Percentiles rank a stretch among this genome's conserved stretches.
These are phyloP conservation scores for Philonicus albiceps DNA, from an alignment of 2,888 invertebrate genomes.

Conservation along the genomic window DNA sequence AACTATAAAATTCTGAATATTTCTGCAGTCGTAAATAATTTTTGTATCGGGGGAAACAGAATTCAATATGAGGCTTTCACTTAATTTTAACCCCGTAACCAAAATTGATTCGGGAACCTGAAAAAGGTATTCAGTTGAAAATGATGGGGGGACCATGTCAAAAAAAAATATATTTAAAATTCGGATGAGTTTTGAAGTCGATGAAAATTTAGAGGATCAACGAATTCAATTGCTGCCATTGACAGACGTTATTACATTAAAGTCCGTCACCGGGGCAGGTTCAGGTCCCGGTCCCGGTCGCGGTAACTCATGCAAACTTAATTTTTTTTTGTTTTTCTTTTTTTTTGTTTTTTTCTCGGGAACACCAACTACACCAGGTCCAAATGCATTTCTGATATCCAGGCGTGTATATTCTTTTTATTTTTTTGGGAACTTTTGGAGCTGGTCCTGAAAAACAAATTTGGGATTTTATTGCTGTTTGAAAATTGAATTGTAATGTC, in stretches of 20 bases:
- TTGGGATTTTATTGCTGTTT: not conserved
- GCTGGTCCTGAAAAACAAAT: not conserved
- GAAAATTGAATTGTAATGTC: not conserved
- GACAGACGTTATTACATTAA: conserved; percentile 1
- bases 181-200: not conserved
- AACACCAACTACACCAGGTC: not conserved
- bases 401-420: not conserved
- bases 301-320: conserved; percentile 12
- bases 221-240: conserved; percentile 11
- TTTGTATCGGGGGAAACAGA: not conserved
- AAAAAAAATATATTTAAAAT: not conserved
- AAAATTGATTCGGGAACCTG: not conserved
- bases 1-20: not conserved
- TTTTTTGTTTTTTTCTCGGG: too few relatives aligned
- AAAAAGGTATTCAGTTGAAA: not conserved
- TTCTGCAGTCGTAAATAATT: not conserved
- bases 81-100: not conserved
- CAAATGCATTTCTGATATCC: not conserved
- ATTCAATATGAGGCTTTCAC: not conserved
- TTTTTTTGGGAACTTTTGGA: not conserved
- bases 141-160: not conserved
- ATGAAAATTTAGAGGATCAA: not conserved
- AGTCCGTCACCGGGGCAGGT: not conserved
- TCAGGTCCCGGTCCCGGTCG: not conserved
- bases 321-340: too few relatives aligned